phyloP scores from a whole-genome alignment of 2,113 vertebrate genomes.

The Stegastes partitus region DNA sequence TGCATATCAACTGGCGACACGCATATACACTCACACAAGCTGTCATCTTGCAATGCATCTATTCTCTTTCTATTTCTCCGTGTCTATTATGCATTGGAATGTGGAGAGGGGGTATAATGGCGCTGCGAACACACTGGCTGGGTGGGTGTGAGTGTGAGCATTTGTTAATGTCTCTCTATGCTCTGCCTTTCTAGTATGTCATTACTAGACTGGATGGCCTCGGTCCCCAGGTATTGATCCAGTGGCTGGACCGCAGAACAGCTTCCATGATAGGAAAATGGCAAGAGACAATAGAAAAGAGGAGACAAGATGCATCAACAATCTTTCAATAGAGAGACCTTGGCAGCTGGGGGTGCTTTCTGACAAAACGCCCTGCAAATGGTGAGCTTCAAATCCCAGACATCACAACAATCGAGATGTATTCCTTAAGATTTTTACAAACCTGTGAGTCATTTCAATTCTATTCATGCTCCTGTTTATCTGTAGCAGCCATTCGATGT shows the following conservation, averaged over 20 bases:
- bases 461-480: not conserved
- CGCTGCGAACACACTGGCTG: slow-evolving; percentile 7
- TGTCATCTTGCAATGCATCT: slow-evolving; percentile 39
- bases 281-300: slow-evolving; percentile 23
- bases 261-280: slow-evolving; percentile 60
- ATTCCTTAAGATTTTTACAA: not conserved
- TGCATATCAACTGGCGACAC: slow-evolving; percentile 36
- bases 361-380: not conserved
- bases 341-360: not conserved
- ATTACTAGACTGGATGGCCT: slow-evolving; percentile 68
- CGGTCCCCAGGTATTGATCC: slow-evolving; percentile 74
- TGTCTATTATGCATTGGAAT: slow-evolving; percentile 37
- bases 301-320: slow-evolving; percentile 9
- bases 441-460: not conserved
- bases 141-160: slow-evolving; percentile 59
- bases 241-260: slow-evolving; percentile 48
- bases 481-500: not conserved
- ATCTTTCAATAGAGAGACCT: slow-evolving; percentile 3
- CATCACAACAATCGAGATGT: not conserved
- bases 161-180: slow-evolving; percentile 66
- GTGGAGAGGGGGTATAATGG: slow-evolving; percentile 16
- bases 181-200: slow-evolving; percentile 56
- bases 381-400: not conserved
- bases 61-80: slow-evolving; percentile 47
- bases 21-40: not conserved